These are phyloP conservation scores for Danio choprae DNA, from an alignment of 2,797 vertebrate genomes.

Conservation along the genomic window DNA sequence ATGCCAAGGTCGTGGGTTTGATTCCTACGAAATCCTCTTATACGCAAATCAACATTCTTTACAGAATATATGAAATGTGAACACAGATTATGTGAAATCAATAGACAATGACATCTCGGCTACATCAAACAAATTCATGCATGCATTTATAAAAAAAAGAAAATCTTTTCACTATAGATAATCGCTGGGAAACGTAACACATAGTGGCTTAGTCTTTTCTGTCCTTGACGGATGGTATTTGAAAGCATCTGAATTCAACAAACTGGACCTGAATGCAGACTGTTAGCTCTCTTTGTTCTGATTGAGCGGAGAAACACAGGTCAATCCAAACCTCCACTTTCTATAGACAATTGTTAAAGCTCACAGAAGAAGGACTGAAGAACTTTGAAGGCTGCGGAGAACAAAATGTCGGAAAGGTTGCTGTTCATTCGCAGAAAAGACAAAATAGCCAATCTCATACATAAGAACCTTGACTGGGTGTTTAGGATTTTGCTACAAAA, in stretches of 20 bases:
- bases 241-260: slow-evolving; percentile 27
- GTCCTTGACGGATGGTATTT: slow-evolving; percentile 27
- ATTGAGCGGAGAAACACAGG: neutral
- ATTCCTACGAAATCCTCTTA: slow-evolving; percentile 13
- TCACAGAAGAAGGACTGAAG: neutral
- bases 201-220: slow-evolving; percentile 23
- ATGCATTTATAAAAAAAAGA: slow-evolving; percentile 15
- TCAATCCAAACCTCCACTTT: slow-evolving; percentile 5
- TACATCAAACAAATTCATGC: neutral
- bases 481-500: neutral
- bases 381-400: neutral
- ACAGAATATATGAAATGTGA: slow-evolving; percentile 2
- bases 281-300: slow-evolving; percentile 9
- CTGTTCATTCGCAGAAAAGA: neutral
- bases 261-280: slow-evolving; percentile 24
- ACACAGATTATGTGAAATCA: slow-evolving; percentile 4
- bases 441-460: neutral
- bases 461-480: neutral
- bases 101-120: slow-evolving; percentile 21
- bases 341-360: neutral
- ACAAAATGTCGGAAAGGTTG: neutral
- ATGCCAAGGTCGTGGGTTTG: slow-evolving; percentile 25
- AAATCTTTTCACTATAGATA: slow-evolving; percentile 16
- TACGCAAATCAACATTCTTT: slow-evolving; percentile 4
- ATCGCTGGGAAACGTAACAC: slow-evolving; percentile 11